Conservation (phyloP, 2,888 invertebrate species). For the Mesoligia furuncula region DNA sequence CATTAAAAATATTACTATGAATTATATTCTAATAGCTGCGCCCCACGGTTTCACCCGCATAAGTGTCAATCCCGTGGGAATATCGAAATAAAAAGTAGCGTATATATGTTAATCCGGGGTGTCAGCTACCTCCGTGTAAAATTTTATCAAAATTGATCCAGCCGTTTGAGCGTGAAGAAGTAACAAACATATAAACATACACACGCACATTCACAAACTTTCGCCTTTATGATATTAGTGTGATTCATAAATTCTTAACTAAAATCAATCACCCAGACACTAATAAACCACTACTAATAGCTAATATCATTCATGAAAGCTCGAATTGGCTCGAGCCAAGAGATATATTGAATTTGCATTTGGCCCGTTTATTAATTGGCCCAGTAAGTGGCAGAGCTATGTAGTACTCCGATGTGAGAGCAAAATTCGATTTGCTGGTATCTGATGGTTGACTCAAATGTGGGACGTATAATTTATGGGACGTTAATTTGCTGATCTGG, state of each 20-base stretch:
- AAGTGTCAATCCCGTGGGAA: too few relatives aligned
- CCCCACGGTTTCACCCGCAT: too few relatives aligned
- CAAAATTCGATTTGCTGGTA: constrained; percentile 62
- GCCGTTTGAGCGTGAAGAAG: too few relatives aligned
- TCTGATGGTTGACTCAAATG: constrained; percentile 52
- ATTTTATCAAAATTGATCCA: too few relatives aligned
- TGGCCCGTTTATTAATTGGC: constrained; percentile 59
- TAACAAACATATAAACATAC: too few relatives aligned
- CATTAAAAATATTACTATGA: background rate
- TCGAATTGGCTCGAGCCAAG: constrained; percentile 38
- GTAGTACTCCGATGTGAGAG: constrained; percentile 30
- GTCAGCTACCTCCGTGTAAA: too few relatives aligned
- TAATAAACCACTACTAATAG: constrained; percentile 32
- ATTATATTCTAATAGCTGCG: background rate
- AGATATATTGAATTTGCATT: constrained; percentile 65
- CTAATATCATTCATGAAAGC: constrained; percentile 50
- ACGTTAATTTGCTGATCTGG: constrained; percentile 41
- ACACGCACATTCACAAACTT: too few relatives aligned
- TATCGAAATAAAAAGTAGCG: too few relatives aligned
- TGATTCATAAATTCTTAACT: background rate
- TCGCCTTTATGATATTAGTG: too few relatives aligned
- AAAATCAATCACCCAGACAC: constrained; percentile 33
- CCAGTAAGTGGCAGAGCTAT: constrained; percentile 53
- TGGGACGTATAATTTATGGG: constrained; percentile 47
- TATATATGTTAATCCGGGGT: too few relatives aligned